Conservation (phyloP, 2,113 vertebrate species). For the Rattus rattus region DNA sequence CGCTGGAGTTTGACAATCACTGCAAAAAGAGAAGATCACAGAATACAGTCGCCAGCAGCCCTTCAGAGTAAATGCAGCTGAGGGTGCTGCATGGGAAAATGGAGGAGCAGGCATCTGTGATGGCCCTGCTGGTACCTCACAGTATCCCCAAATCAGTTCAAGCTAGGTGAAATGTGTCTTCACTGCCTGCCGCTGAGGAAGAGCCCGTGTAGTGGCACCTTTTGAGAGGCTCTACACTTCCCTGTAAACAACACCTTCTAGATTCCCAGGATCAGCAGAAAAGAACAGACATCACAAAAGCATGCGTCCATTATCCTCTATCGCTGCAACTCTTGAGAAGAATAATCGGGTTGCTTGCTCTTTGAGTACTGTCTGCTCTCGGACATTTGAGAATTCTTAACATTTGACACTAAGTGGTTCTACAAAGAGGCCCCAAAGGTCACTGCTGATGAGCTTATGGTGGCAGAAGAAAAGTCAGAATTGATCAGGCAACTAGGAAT, state of each 20-base stretch:
- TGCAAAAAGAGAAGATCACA: not conserved
- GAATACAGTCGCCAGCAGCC: not conserved
- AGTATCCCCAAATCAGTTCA: not conserved
- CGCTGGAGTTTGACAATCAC: not conserved
- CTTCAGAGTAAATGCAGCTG: not conserved
- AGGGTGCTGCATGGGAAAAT: not conserved
- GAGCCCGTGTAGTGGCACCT: not conserved
- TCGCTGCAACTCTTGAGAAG: not conserved
- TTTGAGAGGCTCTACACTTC: not conserved
- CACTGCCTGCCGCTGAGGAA: slow-evolving; percentile 52
- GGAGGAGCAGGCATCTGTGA: not conserved
- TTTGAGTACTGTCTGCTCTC: not conserved
- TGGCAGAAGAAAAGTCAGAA: not conserved
- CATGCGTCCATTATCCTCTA: too few relatives aligned
- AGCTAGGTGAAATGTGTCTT: not conserved
- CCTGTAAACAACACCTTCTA: not conserved
- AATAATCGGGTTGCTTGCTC: not conserved
- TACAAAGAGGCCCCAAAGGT: not conserved
- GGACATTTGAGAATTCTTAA: slow-evolving; percentile 21
- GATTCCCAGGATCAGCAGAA: not conserved
- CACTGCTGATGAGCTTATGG: not conserved
- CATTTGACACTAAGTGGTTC: not conserved
- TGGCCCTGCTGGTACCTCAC: not conserved
- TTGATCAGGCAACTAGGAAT: not conserved
- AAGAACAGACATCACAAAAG: not conserved